Conservation (phyloP, 2,113 vertebrate genomes). For the Oenanthe melanoleuca region DNA sequence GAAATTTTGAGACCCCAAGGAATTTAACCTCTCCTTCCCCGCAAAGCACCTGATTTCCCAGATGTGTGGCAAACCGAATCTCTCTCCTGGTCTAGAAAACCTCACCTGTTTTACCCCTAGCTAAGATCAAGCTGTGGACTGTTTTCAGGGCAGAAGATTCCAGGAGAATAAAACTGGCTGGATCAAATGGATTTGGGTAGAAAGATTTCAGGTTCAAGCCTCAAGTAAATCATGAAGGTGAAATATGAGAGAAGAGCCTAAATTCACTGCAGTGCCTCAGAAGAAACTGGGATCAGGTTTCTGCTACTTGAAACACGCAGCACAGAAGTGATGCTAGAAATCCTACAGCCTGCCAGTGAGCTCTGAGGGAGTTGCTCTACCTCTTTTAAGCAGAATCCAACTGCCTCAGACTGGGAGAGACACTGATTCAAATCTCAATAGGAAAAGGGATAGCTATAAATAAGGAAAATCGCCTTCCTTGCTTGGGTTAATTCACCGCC, state of each 20-base stretch:
- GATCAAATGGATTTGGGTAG: neutral
- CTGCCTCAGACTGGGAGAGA: neutral
- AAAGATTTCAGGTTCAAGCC: neutral
- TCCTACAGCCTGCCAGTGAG: neutral
- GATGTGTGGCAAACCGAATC: neutral
- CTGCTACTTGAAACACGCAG: neutral
- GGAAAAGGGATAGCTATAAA: slow-evolving; percentile 37
- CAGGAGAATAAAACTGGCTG: neutral
- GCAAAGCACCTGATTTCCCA: neutral
- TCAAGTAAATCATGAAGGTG: neutral
- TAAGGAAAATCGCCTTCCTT: neutral
- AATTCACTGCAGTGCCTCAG: neutral
- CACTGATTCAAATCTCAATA: neutral
- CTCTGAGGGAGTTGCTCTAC: neutral
- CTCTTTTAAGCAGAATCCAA: neutral
- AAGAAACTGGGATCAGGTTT: neutral
- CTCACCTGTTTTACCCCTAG: neutral
- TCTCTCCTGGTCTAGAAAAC: neutral
- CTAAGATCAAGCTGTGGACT: neutral
- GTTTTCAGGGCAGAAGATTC: neutral
- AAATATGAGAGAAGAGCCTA: neutral
- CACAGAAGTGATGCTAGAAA: neutral
- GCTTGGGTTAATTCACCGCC: neutral
- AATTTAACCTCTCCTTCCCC: neutral
- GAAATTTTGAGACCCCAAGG: neutral